These are phyloP conservation scores for Paramisgurnus dabryanus DNA, from an alignment of 2,113 vertebrate genomes.

Conservation along the genomic window DNA sequence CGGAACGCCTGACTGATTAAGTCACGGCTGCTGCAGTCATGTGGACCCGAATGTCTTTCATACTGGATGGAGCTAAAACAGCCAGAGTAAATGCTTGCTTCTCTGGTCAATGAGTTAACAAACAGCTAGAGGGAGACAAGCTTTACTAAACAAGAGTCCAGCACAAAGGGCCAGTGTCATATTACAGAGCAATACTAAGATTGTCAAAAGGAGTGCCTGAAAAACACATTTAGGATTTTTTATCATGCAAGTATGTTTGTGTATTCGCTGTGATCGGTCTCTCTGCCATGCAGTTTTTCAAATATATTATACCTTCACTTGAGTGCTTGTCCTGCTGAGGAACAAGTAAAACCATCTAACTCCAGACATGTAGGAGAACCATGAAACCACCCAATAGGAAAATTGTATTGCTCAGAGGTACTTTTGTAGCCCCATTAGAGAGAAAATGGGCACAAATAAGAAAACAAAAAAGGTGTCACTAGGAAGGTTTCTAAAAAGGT, in stretches of 20 bases:
- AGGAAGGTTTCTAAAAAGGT: no score
- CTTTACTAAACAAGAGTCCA: neutral
- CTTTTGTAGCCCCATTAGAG: no score
- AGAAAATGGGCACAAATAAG: no score
- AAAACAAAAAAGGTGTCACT: no score
- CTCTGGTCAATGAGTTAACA: conserved; percentile 30
- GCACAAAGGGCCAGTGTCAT: conserved; percentile 41
- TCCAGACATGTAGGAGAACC: no score
- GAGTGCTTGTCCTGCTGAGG: no score
- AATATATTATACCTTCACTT: no score
- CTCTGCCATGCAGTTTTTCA: neutral
- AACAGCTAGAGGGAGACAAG: conserved; percentile 33
- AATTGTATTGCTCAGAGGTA: no score
- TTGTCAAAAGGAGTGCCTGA: conserved; percentile 40
- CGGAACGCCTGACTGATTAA: conserved; percentile 43
- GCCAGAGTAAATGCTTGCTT: conserved; percentile 42
- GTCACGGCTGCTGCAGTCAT: conserved; percentile 48
- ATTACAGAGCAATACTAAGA: conserved; percentile 33
- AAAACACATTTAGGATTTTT: conserved; percentile 25
- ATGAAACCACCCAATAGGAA: no score
- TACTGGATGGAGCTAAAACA: conserved; percentile 48
- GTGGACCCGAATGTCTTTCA: conserved; percentile 49
- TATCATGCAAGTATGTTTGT: neutral
- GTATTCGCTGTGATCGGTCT: neutral
- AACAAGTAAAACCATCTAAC: neutral